Base-by-base conservation (phyloP, 2,888 invertebrate species). In the Pimpla rufipes region DNA sequence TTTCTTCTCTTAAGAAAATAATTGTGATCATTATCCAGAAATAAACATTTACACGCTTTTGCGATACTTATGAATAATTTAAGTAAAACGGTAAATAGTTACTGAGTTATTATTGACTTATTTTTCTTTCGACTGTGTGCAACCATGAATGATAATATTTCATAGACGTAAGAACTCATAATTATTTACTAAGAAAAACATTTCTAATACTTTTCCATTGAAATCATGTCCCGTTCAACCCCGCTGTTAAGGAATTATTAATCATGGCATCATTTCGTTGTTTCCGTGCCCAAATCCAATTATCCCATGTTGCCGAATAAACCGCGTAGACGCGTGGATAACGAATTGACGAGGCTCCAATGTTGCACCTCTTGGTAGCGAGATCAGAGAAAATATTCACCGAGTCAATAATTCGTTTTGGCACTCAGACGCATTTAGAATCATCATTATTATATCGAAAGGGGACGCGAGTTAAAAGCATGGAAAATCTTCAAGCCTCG, bases 401-500 rank as follows among this genome's bases (percentile, higher is more conserved):
- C 40, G 35, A 18, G 55, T 40, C n/a, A 13, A 35, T 35, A 37
- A 35, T 55, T 55, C 59, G 47, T 59, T 68, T 68, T 67, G 59
- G 37, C 47, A 50, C 59, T 70, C 11, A 13, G 68, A 70, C 13
- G 47, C 11, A 23, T 62, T 52, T 5, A 62, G 23, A 50, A 45
- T 45, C n/a, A 37, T 68, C 45, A 18, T 52, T 62, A 70, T 37
- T 37, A 16, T n/a, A 13, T n/a, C 40, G 35, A 40, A 55, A 16
- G 52, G 7, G 23, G n/a, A 35, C 40, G 16, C 2, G 21, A 13
- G 45, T 40, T 23, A 16, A 11, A 68, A 68, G 37, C 21, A 67
- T 47, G 16, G 18, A 66, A 18, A 42, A 76, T 42, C 42, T 16
- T 77, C n/a, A 91, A 75, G 91, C 91, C 76, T 92, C 92, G 86